Evolutionary conservation across 2,888 invertebrate genomes (phyloP), one percentile per base, ranked within the genome.

Genomic region (Aelia acuminata): DNA sequence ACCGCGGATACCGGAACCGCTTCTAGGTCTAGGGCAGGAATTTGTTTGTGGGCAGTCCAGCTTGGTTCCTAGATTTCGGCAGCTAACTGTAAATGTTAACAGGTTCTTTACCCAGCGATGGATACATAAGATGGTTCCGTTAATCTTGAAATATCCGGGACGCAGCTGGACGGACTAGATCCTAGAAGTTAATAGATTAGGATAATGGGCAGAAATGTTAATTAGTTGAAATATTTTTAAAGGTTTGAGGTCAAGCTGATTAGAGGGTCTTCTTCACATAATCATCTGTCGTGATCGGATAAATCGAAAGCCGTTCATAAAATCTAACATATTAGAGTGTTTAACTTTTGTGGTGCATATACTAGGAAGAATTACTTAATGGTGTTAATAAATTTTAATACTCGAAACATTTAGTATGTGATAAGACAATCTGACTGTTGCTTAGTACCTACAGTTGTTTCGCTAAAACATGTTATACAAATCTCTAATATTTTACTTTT

Each of bases 1-100:
- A 2, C 13, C 7, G 31, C 31, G 15, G 35, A 18, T 70, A 70
- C 63, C 63, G 63, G 63, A 70, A 70, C 63, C 20, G 31, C 35
- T 70, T 70, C 63, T 70, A 70, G 63, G 63, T 70, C 63, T 70
- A 70, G 63, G 63, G 13, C 63, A 70, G 63, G 63, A 70, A 70
- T 70, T 15, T 35, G 63, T 70, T 57, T 70, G 63, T 70, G 31
- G 13, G 18, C 31, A 18, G 31, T 1, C 63, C 18, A 31, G 31
- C 0, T 35, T 35, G 63, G 31, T 70, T 70, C 63, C 63, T 70
- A 70, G 63, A 70, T 70, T 70, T 70, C 63, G 35, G 63, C 31
- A 70, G 63, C 63, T 70, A 70, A 70, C 63, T 70, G 63, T 70
- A 70, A 70, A 70, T 20, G 63, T 70, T 35, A 70, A 35, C 63